Evolutionary conservation across 2,888 invertebrate genomes (phyloP), one percentile per base, ranked within the genome.

Genomic region (Drosophila neonasuta): DNA sequence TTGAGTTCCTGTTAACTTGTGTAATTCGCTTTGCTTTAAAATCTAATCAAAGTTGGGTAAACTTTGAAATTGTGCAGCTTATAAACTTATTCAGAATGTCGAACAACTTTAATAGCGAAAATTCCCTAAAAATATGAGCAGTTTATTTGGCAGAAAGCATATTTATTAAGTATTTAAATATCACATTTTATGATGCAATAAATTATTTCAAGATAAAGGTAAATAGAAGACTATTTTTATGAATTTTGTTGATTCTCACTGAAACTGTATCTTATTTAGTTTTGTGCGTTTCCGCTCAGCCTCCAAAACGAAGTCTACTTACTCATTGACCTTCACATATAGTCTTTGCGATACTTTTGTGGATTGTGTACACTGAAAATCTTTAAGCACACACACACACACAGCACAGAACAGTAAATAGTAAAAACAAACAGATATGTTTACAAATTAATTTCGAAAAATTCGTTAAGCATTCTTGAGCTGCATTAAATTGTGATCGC

Each of bases 341-440:
- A 15, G 24, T 39, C 6, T 46, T 10, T 39, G 5, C 9, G 8
- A 15, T 41, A 13, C 15, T 8, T 41, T 15, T 8, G 13, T 30
- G 41, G n/a, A 11, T 49, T 52, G 34, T 62, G 41, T 49, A 17
- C n/a, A 39, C 36, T 32, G 3, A 41, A 42, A 20, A 57, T 46
- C 46, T 39, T n/a, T 8, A 55, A 17, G 34, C 54, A 46, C 7
- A 42, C 36, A 32, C 13, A 32, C 13, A 13, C 24, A 24, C 24
- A 24, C 24, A 24, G 24, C 24, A 24, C 29, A 39, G 24, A 41
- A 29, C 17, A 46, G 46, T 39, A 13, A 54, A 36, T 17, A 52
- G 15, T 34, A 29, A 13, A 44, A 59, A 66, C 42, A 66, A 67
- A 71, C 56, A 34, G 34, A 57, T 55, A 8, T 73, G 74, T 72